These are phyloP conservation scores for Clarias gariepinus DNA, from an alignment of 2,113 vertebrate genomes.

Conservation along the genomic window DNA sequence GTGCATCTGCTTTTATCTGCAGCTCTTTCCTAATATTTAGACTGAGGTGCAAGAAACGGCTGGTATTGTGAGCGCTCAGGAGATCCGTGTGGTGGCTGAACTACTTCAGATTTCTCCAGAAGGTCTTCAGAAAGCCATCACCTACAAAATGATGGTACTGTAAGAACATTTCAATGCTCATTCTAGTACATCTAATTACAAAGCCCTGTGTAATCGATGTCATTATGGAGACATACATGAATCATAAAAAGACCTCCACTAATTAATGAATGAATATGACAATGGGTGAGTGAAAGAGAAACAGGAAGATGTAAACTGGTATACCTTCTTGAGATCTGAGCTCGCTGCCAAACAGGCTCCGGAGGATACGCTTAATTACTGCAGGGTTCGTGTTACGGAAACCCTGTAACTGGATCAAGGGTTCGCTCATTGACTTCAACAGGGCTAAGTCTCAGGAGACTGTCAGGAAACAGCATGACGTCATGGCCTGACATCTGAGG, in stretches of 20 bases:
- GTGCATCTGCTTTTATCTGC: neutral
- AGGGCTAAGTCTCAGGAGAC: conserved; percentile 39
- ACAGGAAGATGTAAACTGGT: neutral
- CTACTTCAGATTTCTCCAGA: conserved; percentile 94
- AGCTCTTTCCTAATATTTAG: conserved; percentile 61
- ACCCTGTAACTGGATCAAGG: conserved; percentile 52
- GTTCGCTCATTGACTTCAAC: conserved; percentile 31
- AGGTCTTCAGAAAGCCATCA: conserved; percentile 90
- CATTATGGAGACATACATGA: neutral
- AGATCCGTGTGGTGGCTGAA: conserved; percentile 90
- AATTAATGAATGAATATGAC: neutral
- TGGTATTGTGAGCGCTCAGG: conserved; percentile 84
- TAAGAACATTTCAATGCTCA: conserved; percentile 59
- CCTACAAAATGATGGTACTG: conserved; percentile 95
- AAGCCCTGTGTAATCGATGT: neutral
- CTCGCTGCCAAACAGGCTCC: conserved; percentile 23
- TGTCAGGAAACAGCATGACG: conserved; percentile 18
- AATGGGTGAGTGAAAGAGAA: neutral
- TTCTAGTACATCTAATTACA: neutral
- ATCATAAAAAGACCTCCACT: neutral
- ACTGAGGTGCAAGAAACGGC: conserved; percentile 87
- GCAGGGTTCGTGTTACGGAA: conserved; percentile 46
- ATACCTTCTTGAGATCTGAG: conserved; percentile 5
- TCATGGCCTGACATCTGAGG: conserved; percentile 21
- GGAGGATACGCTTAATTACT: conserved; percentile 51